Evolutionary conservation across 2,113 vertebrate species (phyloP).

Genomic region (Cervus canadensis): DNA sequence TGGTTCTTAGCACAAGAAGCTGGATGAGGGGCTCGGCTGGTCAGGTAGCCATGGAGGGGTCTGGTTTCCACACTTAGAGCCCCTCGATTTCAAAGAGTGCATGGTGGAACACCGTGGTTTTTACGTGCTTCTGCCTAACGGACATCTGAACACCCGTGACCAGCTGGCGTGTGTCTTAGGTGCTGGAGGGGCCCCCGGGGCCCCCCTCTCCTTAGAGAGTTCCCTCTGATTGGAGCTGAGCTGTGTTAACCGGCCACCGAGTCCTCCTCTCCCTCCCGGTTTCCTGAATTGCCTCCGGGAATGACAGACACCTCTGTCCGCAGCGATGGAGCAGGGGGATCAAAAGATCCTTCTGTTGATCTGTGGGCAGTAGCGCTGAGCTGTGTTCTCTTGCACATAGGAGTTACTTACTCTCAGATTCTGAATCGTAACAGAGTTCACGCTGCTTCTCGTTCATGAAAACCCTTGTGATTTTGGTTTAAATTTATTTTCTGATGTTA

Average conservation of each 20-base stretch:
- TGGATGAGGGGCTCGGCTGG: not conserved
- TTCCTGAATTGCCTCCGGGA: not conserved
- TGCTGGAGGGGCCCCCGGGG: not conserved
- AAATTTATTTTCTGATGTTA: not conserved
- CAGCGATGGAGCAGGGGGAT: rapidly evolving
- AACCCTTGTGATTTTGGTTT: not conserved
- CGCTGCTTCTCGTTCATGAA: not conserved
- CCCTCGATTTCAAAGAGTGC: not conserved
- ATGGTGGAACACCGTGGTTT: too few species aligned
- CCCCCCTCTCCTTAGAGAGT: not conserved
- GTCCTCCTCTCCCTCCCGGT: not conserved
- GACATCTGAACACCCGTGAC: not conserved
- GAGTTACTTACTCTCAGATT: not conserved
- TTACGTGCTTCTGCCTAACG: not conserved
- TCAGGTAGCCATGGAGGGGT: rapidly evolving
- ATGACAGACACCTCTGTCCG: not conserved
- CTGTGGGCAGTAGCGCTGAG: not conserved
- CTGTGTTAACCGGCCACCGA: not conserved
- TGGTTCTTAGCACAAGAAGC: not conserved
- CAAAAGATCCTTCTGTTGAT: not conserved
- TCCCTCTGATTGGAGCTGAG: not conserved
- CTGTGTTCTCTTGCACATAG: not conserved
- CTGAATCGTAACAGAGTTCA: not conserved
- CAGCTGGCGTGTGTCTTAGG: too few species aligned
- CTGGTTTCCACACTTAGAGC: not conserved